Evolutionary conservation across 2,797 vertebrate genomes (phyloP).

Genomic region (Brachymystax lenok): DNA sequence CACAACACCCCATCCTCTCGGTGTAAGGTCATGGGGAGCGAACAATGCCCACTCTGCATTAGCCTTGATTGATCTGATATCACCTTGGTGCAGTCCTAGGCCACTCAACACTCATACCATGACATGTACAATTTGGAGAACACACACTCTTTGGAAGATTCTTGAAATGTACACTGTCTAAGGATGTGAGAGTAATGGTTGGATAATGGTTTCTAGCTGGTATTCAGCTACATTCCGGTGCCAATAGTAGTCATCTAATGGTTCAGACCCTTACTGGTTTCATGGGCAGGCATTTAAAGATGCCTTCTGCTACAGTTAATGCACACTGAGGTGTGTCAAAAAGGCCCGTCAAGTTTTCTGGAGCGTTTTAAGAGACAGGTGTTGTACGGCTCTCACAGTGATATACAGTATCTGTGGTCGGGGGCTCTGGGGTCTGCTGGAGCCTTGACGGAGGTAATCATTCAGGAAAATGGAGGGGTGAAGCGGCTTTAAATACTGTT

Average conservation of each 20-base stretch:
- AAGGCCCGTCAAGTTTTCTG: constrained; percentile 60
- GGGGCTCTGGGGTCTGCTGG: constrained; percentile 51
- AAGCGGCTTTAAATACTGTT: constrained; percentile 68
- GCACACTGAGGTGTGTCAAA: constrained; percentile 67
- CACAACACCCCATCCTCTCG: not conserved
- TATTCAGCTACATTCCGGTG: constrained; percentile 55
- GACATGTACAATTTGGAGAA: not conserved
- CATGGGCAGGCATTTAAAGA: constrained; percentile 61
- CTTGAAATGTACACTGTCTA: not conserved
- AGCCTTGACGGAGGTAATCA: constrained; percentile 76
- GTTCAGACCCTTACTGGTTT: constrained; percentile 52
- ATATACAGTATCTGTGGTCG: constrained; percentile 17
- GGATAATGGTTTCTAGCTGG: constrained; percentile 44
- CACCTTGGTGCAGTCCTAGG: not conserved
- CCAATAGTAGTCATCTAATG: constrained; percentile 62
- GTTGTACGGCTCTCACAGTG: constrained; percentile 49
- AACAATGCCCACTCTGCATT: not conserved
- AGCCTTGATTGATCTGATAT: not conserved
- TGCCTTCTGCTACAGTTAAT: constrained; percentile 64
- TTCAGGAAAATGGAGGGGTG: constrained; percentile 73
- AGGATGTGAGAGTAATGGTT: not conserved
- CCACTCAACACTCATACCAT: not conserved
- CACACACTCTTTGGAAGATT: constrained; percentile 1
- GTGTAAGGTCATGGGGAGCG: not conserved
- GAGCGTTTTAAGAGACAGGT: constrained; percentile 70